Base-by-base conservation (phyloP, 2,888 invertebrate species). In the Cephalotes varians region DNA sequence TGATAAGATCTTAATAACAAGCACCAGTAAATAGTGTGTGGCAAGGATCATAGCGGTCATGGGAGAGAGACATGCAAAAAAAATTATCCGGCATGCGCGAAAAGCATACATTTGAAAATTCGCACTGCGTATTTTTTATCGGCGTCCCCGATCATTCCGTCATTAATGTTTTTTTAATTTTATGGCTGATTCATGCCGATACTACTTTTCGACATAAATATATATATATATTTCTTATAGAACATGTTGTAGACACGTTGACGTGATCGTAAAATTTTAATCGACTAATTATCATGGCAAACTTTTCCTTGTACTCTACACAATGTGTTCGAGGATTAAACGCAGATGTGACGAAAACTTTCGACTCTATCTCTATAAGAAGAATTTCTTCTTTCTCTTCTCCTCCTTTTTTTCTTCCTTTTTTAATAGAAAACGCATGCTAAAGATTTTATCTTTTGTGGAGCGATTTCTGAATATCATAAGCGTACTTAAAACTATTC, bases 1-100 rank as follows among this genome's bases (percentile, higher is more conserved):
- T 40, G 87, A 89, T 89, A 89, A 89, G 72, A 85, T 89, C 89
- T 89, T 86, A 88, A 89, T 89, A 85, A 86, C 85, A 76, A 79
- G 73, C 58, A 47, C 9, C 69, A 54, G 54, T 64, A 84, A 89
- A 84, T 51, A 76, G 44, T 65, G 34, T 65, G 51, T 51, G 21
- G 65, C 65, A 76, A 76, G 76, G 51, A 76, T 37, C 12, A 15
- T 21, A 34, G 28, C 28, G 40, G 25, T 73, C 58, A 21, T 34
- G 51, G 31, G 44, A 28, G 31, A 5, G 60, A 69, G 64, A 67
- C 28, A 74, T 79, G 77, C 44, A 56, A 40, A 76, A 85, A n/a
- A 81, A 81, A 85, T 83, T 49, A 51, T 83, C 71, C 37, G 31
- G 49, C 60, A 28, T 47, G 25, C 47, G 47, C 49, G 49, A 37